Evolutionary conservation across 2,888 invertebrate species (phyloP), one percentile per base, ranked within the genome.

Genomic region (Pollenia amentaria): DNA sequence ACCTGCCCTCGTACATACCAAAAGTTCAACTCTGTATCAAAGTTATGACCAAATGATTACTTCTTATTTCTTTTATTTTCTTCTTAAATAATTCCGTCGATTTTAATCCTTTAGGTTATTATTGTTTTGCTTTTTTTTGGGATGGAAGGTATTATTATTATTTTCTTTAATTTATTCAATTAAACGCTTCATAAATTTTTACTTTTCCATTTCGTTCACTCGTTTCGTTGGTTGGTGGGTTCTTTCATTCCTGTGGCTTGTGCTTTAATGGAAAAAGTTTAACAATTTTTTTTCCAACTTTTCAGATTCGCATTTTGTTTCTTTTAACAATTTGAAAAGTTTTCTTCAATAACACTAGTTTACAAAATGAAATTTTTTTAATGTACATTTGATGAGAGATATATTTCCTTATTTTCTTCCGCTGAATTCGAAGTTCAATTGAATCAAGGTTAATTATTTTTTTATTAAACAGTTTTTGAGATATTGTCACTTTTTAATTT

Each of bases 131-230:
- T 78, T 60, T 78, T 78, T 69, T 70, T 44, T 62, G 73, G 38
- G 14, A 48, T 48, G 69, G 67, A 73, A 84, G 84, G 84, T 85
- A 70, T 73, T 84, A 76, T 84, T 91, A 91, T 92, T 92, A 91
- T 90, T 91, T 91, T 91, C 90, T 91, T 92, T 91, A 92, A 92
- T 92, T 92, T 91, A 92, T 92, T 91, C 91, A 92, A 92, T 92
- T 92, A 92, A 92, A 92, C 92, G 92, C 91, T 92, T 92, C 92
- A 92, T 92, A 92, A 92, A 92, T 92, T 92, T 92, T 91, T 91
- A 90, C 90, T 91, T 90, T 91, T 89, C 90, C 89, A 29, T 46
- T 18, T 38, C 38, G 2, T 53, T 51, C 40, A 38, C 89, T 67
- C 60, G 12, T 21, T 60, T 69, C 18, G 6, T 16, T 42, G 9